A percentile compares a stretch with the other conserved stretches of the same genome.
These are phyloP conservation scores for Ennomos fuscantarius DNA, from an alignment of 2,888 invertebrate genomes.

Conservation along the genomic window DNA sequence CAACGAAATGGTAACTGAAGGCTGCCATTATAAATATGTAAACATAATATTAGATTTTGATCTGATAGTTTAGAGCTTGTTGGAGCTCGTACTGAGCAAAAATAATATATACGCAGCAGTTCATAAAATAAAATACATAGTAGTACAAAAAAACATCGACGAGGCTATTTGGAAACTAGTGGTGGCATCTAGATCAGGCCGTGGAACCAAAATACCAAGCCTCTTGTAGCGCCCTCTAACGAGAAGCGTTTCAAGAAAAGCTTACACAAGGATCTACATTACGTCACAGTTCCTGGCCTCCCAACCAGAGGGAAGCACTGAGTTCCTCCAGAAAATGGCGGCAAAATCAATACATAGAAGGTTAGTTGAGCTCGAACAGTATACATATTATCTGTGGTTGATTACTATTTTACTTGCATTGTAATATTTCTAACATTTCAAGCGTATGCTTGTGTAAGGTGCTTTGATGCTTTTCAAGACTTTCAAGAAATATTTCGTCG, in stretches of 20 bases:
- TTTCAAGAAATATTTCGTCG: too few relatives aligned
- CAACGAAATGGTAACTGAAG: too few relatives aligned
- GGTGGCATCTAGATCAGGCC: conserved; percentile 29
- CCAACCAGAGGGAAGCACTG: conserved; percentile 36
- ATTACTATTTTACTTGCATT: too few relatives aligned
- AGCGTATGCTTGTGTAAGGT: too few relatives aligned
- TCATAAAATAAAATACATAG: not conserved
- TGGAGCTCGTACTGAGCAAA: too few relatives aligned
- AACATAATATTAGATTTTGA: too few relatives aligned
- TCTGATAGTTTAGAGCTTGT: too few relatives aligned
- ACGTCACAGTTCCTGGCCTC: conserved; percentile 26
- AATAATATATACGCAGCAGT: too few relatives aligned
- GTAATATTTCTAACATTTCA: too few relatives aligned
- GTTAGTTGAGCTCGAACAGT: not conserved
- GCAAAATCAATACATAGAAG: conserved; percentile 32
- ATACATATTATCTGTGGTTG: too few relatives aligned
- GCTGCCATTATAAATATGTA: too few relatives aligned
- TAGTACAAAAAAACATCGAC: not conserved
- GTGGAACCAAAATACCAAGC: not conserved
- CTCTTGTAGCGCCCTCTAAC: conserved; percentile 24
- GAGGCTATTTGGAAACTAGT: conserved; percentile 13
- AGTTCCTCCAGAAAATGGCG: conserved; percentile 19
- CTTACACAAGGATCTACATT: conserved; percentile 7
- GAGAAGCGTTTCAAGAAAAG: not conserved
- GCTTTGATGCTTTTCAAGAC: too few relatives aligned